Evolutionary conservation across 2,113 vertebrate species (phyloP).

Genomic region (Pelmatolapia mariae): DNA sequence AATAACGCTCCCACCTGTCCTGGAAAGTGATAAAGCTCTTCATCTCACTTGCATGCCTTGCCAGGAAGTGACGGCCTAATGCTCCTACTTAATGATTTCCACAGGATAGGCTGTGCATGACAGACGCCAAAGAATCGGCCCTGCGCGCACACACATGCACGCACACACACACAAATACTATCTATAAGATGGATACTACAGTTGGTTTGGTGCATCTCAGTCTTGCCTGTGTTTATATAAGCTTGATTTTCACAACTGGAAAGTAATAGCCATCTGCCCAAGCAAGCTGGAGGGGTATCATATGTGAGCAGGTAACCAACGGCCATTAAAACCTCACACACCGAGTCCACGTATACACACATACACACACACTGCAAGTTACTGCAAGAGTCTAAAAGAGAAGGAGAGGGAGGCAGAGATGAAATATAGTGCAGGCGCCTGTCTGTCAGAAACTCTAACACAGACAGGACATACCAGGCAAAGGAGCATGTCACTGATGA

Average conservation of each 20-base stretch:
- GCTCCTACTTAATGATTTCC: constrained; percentile 74
- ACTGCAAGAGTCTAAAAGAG: constrained; percentile 10
- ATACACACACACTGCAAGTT: constrained; percentile 12
- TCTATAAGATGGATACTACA: constrained; percentile 52
- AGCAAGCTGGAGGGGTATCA: constrained; percentile 62
- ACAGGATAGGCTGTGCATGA: constrained; percentile 66
- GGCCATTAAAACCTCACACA: constrained; percentile 67
- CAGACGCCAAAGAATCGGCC: constrained; percentile 57
- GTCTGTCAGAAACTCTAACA: constrained; percentile 27
- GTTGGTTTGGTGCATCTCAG: constrained; percentile 55
- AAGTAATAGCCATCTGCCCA: constrained; percentile 73
- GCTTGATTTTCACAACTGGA: constrained; percentile 75
- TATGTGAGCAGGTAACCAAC: constrained; percentile 69
- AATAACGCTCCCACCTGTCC: constrained; percentile 50
- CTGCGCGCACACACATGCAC: constrained; percentile 10
- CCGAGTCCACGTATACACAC: constrained; percentile 12
- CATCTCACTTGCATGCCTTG: constrained; percentile 52
- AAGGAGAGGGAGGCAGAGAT: constrained; percentile 6
- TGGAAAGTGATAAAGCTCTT: constrained; percentile 54
- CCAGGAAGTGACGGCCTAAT: constrained; percentile 70
- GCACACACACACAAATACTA: constrained; percentile 20
- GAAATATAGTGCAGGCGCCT: constrained; percentile 45
- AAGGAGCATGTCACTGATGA: constrained; percentile 24
- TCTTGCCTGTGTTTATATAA: constrained; percentile 66
- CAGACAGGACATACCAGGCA: constrained; percentile 32